Evolutionary conservation across 1,140 invertebrate genomes (phyloP).

Genomic region (Bactericera cockerelli): DNA sequence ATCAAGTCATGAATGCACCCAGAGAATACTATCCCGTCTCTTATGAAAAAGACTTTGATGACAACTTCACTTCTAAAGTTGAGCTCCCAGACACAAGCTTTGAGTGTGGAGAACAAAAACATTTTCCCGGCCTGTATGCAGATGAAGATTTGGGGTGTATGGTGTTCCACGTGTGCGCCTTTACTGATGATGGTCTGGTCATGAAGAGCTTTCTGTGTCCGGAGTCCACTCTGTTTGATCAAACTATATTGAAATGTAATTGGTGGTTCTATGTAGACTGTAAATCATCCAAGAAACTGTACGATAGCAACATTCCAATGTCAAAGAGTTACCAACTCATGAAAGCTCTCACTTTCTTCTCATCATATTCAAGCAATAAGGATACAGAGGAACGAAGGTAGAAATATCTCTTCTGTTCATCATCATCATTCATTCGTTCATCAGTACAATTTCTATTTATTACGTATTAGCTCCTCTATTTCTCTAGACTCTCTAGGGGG

Average conservation of each 20-base stretch:
- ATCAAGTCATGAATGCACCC: slow-evolving; percentile 75
- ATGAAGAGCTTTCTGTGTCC: slow-evolving; percentile 81
- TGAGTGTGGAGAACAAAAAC: slow-evolving; percentile 74
- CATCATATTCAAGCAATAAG: slow-evolving; percentile 37
- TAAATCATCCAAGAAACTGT: slow-evolving; percentile 55
- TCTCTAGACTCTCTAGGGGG: no score
- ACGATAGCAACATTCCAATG: slow-evolving; percentile 75
- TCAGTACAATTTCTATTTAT: no score
- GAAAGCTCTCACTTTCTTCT: slow-evolving; percentile 75
- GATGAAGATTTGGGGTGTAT: slow-evolving; percentile 83
- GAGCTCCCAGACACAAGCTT: slow-evolving; percentile 74
- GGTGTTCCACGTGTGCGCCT: slow-evolving; percentile 78
- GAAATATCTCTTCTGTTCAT: no score
- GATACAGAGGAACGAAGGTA: neutral
- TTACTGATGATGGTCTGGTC: slow-evolving; percentile 72
- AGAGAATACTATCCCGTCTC: slow-evolving; percentile 71
- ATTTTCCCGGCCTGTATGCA: slow-evolving; percentile 75
- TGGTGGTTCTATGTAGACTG: slow-evolving; percentile 88
- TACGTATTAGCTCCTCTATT: no score
- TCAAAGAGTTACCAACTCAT: slow-evolving; percentile 82
- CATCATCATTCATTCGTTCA: no score
- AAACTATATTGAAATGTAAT: slow-evolving; percentile 76
- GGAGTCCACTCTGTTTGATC: slow-evolving; percentile 74
- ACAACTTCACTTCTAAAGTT: slow-evolving; percentile 66
- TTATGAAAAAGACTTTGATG: slow-evolving; percentile 75